Percentiles rank a stretch among this genome's conserved stretches.
Evolutionary conservation across 2,113 vertebrate genomes (phyloP).

Genomic region (Amia ocellicauda): DNA sequence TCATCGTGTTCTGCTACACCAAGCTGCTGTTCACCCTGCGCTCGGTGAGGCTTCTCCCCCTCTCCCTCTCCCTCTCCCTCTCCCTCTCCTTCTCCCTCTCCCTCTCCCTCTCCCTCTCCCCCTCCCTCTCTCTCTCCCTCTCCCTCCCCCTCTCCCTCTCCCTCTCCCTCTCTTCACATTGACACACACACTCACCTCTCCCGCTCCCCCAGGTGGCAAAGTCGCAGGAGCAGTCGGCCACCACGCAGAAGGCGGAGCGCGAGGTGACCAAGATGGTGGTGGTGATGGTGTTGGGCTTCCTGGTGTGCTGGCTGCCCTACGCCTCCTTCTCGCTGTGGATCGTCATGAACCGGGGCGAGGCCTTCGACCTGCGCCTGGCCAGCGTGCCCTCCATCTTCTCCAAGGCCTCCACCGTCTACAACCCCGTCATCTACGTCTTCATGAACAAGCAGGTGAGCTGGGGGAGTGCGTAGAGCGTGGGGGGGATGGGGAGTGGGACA

Average conservation of each 20-base stretch:
- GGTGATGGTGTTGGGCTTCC: conserved; percentile 65
- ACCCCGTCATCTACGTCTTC: conserved; percentile 67
- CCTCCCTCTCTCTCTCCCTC: too few species aligned
- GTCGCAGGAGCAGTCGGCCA: conserved; percentile 65
- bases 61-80: background rate
- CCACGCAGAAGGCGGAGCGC: conserved; percentile 67
- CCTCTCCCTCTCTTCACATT: too few species aligned
- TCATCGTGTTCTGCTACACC: conserved; percentile 65
- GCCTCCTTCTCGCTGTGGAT: conserved; percentile 59
- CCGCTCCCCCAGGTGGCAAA: conserved; percentile 54
- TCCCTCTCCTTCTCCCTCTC: too few species aligned
- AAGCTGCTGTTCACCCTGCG: conserved; percentile 64
- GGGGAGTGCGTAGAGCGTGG: too few species aligned
- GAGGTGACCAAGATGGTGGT: conserved; percentile 71
- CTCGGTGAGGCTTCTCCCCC: conserved; percentile 38
- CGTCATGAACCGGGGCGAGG: conserved; percentile 48
- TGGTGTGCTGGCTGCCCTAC: conserved; percentile 66
- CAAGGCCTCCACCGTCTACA: conserved; percentile 68
- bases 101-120: background rate
- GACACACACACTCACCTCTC: background rate
- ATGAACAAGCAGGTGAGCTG: conserved; percentile 64
- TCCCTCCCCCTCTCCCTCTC: too few species aligned
- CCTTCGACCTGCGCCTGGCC: conserved; percentile 58
- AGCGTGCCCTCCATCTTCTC: conserved; percentile 61
- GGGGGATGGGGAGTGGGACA: too few species aligned